These are phyloP conservation scores for Otolemur garnettii DNA, from an alignment of 2,113 vertebrate genomes.

Conservation along the genomic window DNA sequence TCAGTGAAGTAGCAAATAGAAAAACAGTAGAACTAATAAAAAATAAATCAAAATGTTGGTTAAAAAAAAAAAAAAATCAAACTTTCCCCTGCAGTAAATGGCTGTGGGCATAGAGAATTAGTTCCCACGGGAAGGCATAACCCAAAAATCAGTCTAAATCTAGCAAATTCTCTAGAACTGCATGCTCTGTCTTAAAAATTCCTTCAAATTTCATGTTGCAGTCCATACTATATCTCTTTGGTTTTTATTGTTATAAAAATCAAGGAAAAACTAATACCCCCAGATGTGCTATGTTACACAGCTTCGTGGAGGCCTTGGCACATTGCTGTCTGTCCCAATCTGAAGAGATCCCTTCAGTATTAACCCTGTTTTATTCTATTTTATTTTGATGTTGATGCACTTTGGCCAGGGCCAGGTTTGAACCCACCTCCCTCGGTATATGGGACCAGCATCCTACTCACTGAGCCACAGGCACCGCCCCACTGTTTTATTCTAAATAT, in stretches of 20 bases:
- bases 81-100: neutral
- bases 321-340: neutral
- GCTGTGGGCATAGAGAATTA: neutral
- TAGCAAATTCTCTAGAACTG: neutral
- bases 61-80: neutral
- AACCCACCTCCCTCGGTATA: no score
- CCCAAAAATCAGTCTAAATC: neutral
- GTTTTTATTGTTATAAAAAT: neutral
- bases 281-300: rapidly evolving
- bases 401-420: no score
- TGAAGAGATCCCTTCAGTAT: neutral
- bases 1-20: neutral
- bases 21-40: neutral
- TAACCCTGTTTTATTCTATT: neutral
- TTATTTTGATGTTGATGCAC: no score
- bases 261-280: neutral
- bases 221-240: neutral
- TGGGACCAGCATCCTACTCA: no score
- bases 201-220: neutral
- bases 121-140: neutral
- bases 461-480: no score
- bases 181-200: neutral
- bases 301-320: neutral
- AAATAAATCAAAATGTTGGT: neutral
- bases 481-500: neutral